phyloP scores from a whole-genome alignment of 2,797 vertebrate species.

The Melanotaenia boesemani region DNA sequence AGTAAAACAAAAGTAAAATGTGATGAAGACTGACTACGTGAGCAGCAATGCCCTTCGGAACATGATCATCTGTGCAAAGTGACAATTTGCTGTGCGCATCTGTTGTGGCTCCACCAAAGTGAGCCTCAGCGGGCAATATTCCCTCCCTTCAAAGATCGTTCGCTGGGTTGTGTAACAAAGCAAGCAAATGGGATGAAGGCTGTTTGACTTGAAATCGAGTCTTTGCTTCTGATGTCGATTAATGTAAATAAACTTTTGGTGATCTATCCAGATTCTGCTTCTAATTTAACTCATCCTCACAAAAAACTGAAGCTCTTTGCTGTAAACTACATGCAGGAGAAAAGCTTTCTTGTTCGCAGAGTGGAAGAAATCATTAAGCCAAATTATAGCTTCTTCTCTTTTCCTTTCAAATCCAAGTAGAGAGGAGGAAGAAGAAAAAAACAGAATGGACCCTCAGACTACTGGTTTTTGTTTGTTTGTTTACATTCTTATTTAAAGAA shows the following conservation, averaged over 20 bases:
- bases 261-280: background rate
- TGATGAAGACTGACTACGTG: background rate
- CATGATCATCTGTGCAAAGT: conserved; percentile 46
- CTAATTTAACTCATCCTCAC: background rate
- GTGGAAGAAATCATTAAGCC: background rate
- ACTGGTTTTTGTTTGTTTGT: background rate
- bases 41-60: background rate
- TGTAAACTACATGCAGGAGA: background rate
- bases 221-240: background rate
- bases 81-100: conserved; percentile 32
- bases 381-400: background rate
- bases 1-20: background rate
- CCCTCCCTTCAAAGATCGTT: conserved; percentile 56
- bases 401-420: background rate
- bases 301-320: background rate
- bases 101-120: conserved; percentile 29
- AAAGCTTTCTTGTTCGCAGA: background rate
- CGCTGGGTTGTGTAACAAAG: conserved; percentile 16
- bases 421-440: background rate
- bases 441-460: background rate
- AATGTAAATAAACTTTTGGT: background rate
- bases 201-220: background rate
- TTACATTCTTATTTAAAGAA: background rate
- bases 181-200: background rate
- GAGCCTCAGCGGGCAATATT: conserved; percentile 28